Percentiles rank a stretch among this genome's conserved stretches.
phyloP scores from a whole-genome alignment of 2,797 vertebrate species.

The Phrynocephalus guinanensis region DNA sequence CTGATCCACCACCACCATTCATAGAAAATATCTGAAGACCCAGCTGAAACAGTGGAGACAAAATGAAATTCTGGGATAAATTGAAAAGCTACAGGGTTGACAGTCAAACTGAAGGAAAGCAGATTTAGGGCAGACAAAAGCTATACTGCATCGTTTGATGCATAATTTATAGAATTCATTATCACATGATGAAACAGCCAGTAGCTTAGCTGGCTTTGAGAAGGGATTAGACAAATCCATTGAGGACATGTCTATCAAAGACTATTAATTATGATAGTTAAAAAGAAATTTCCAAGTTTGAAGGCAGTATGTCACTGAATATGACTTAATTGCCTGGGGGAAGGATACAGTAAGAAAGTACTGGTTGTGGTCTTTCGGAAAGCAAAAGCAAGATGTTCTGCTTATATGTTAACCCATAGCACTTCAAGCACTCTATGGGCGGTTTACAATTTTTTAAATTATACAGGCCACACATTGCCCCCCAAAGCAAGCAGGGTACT shows the following conservation, averaged over 20 bases:
- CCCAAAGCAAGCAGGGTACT: too few relatives aligned
- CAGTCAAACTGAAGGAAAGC: not conserved
- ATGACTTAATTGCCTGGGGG: not conserved
- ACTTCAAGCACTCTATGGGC: too few relatives aligned
- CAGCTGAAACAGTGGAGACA: not conserved
- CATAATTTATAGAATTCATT: not conserved
- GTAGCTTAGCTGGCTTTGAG: not conserved
- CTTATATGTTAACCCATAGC: too few relatives aligned
- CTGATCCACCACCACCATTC: too few relatives aligned
- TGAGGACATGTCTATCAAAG: not conserved
- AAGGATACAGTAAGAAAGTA: not conserved
- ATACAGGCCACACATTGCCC: too few relatives aligned
- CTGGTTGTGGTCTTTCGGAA: not conserved
- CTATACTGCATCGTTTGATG: not conserved
- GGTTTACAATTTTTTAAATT: too few relatives aligned
- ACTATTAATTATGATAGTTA: not conserved
- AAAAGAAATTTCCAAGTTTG: not conserved
- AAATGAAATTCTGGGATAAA: not conserved
- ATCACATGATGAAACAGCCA: not conserved
- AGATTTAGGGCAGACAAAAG: not conserved
- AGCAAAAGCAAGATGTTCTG: too few relatives aligned
- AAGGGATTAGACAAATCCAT: not conserved
- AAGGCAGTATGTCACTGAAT: not conserved
- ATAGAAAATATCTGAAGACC: not conserved
- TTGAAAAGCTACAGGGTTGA: not conserved